Evolutionary conservation across 2,797 vertebrate species (phyloP), one percentile per base, ranked within the genome.

Genomic region (Muraenolepis orangiensis): DNA sequence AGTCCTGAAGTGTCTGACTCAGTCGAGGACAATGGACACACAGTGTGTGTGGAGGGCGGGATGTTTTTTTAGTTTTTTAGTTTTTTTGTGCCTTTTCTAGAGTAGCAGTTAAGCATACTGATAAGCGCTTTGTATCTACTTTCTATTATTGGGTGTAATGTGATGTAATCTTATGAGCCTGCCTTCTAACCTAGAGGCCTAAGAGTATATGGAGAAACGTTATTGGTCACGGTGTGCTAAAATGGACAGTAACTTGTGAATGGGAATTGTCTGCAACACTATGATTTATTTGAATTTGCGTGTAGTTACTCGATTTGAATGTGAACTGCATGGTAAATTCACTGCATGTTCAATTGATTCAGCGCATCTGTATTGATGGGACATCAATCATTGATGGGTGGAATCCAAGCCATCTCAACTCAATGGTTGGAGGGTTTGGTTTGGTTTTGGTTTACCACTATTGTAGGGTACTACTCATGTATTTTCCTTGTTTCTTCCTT

Each of bases 381-480:
- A n/a, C n/a, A n/a, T n/a, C n/a, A n/a, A n/a, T n/a, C n/a, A n/a
- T n/a, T n/a, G n/a, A n/a, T n/a, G n/a, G n/a, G 40, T 42, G 40
- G 40, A 42, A 42, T 16, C 40, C 12, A 42, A 42, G 14, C 40
- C 40, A 13, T 42, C 32, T 34, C 32, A 3, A 34, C 32, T 8
- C 16, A 69, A 11, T 42, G 5, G n/a, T 38, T 2, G 23, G 34
- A 69, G 32, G 20, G 34, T 51, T 11, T 34, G 57, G 14, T 36
- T 66, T 28, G 5, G 68, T 29, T 74, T 66, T 72, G 73, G 7
- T 26, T 64, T 64, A 26, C 57, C n/a, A n/a, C n/a, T n/a, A n/a
- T n/a, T n/a, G n/a, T n/a, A n/a, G n/a, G n/a, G n/a, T 64, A 64
- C 57, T 26, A 23, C 23, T 64, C 26, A 64, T 64, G n/a, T 13